Evolutionary conservation across 2,888 invertebrate genomes (phyloP).

Genomic region (Meiosimyza decipiens): DNA sequence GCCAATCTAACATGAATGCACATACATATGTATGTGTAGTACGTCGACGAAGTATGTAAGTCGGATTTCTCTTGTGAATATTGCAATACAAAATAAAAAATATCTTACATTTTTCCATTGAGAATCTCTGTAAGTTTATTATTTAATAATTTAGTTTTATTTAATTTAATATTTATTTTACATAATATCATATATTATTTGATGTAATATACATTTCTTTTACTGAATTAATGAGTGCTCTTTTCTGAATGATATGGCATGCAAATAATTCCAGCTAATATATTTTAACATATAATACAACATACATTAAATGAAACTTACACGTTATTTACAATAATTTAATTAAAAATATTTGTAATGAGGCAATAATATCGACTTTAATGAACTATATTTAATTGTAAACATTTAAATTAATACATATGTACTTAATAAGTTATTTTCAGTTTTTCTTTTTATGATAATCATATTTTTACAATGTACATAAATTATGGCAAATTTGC

Average conservation of each 20-base stretch:
- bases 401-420: conserved; percentile 1
- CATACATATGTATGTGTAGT: too few relatives aligned
- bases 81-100: not conserved
- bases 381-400: conserved; percentile 24
- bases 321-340: too few relatives aligned
- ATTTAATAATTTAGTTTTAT: conserved; percentile 17
- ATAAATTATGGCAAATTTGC: too few relatives aligned
- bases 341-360: conserved; percentile 37
- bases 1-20: too few relatives aligned
- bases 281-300: not conserved
- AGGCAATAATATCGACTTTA: conserved; percentile 16
- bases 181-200: conserved; percentile 10
- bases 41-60: too few relatives aligned
- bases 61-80: not conserved
- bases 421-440: not conserved
- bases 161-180: conserved; percentile 18
- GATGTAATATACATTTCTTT: conserved; percentile 26
- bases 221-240: conserved; percentile 20
- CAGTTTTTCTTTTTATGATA: not conserved
- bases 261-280: conserved; percentile 34
- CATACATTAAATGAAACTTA: too few relatives aligned
- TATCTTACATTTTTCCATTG: not conserved
- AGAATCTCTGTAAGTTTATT: not conserved
- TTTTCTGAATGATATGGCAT: conserved; percentile 37
- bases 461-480: not conserved